Conservation (phyloP, 2,113 vertebrate genomes). For the Vidua chalybeata region DNA sequence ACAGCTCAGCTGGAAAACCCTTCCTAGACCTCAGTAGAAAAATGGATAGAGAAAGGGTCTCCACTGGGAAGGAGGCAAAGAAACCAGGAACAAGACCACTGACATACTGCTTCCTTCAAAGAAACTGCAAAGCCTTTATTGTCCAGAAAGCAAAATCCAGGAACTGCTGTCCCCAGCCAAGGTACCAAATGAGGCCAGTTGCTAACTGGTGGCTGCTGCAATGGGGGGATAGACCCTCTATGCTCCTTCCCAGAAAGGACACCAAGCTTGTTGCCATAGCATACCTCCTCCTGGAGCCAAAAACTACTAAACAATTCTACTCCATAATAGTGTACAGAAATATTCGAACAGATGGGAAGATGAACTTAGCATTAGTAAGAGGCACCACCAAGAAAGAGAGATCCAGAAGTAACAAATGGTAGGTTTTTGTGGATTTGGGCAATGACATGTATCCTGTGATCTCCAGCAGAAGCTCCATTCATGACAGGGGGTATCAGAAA, state of each 20-base stretch:
- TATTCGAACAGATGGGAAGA: not conserved
- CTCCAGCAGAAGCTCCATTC: not conserved
- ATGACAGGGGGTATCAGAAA: not conserved
- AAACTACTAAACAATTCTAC: not conserved
- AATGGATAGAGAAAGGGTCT: not conserved
- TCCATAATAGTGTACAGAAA: not conserved
- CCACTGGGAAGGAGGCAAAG: not conserved
- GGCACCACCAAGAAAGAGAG: not conserved
- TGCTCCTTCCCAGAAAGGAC: not conserved
- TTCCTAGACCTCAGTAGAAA: not conserved
- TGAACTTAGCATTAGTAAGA: not conserved
- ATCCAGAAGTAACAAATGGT: not conserved
- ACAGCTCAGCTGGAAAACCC: not conserved
- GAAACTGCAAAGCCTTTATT: not conserved
- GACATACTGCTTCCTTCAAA: not conserved
- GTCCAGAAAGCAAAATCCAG: not conserved
- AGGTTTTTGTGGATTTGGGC: not conserved
- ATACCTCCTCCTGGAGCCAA: not conserved
- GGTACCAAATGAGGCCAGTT: accelerated
- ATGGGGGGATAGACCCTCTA: accelerated
- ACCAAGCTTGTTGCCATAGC: not conserved
- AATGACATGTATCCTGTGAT: not conserved
- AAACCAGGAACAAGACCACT: not conserved
- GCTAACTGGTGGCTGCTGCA: not conserved
- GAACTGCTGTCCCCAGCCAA: not conserved